These are phyloP conservation scores for Chloroceryle aenea DNA, from an alignment of 2,113 vertebrate species.

Conservation along the genomic window DNA sequence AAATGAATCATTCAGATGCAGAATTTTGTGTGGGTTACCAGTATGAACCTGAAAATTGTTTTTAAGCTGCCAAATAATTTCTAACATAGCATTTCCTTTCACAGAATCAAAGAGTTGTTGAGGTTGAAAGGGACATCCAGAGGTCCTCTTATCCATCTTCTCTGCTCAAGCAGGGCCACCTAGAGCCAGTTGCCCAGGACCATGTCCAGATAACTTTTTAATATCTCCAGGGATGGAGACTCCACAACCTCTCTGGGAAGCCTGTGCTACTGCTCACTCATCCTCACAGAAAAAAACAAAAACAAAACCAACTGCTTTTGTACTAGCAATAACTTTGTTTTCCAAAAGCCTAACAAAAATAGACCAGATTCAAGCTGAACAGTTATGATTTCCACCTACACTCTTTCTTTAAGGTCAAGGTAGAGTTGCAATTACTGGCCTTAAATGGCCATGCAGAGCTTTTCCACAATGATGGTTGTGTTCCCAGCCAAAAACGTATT, in stretches of 20 bases:
- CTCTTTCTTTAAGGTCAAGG: neutral
- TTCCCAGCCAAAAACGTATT: neutral
- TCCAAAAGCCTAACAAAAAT: neutral
- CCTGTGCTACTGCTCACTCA: too few species aligned
- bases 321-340: neutral
- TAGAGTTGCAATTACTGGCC: neutral
- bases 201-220: neutral
- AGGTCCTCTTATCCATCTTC: neutral
- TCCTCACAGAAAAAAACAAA: too few species aligned
- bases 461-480: neutral
- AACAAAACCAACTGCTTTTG: too few species aligned
- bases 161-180: neutral
- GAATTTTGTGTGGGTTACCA: neutral
- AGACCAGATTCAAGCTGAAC: neutral
- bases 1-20: neutral
- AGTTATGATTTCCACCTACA: neutral
- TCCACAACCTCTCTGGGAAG: too few species aligned
- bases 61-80: neutral
- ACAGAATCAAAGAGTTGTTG: neutral
- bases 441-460: neutral
- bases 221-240: neutral
- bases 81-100: neutral
- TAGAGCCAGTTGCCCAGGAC: neutral
- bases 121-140: neutral
- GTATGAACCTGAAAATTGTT: neutral